Evolutionary conservation across 53 echinoderm and acorn worm genomes (phyloP).

Genomic region (Mesocentrotus franciscanus): DNA sequence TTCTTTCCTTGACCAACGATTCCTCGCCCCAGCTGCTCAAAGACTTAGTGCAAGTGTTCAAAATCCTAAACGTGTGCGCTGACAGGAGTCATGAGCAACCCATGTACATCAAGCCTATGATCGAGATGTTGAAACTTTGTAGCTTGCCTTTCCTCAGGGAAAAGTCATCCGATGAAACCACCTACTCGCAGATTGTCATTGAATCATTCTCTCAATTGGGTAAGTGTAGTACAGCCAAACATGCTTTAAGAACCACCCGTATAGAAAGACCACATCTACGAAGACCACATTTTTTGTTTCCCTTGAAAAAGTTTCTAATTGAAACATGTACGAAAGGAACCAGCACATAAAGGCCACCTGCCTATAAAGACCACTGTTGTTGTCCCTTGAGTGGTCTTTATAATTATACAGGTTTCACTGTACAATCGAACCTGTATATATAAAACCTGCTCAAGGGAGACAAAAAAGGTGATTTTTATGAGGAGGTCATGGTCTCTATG

Average conservation of each 20-base stretch:
- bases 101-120: conserved; percentile 89
- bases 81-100: conserved; percentile 84
- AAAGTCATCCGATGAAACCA: conserved; percentile 92
- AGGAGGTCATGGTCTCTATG: too few relatives aligned
- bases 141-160: conserved; percentile 96
- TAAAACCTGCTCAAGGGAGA: neutral
- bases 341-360: too few relatives aligned
- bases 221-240: conserved; percentile 15
- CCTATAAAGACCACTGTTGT: too few relatives aligned
- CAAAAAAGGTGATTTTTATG: too few relatives aligned
- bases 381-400: too few relatives aligned
- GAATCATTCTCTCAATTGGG: conserved; percentile 98
- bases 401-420: too few relatives aligned
- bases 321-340: too few relatives aligned
- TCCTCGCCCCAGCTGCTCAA: conserved; percentile 80
- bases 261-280: too few relatives aligned
- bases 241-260: too few relatives aligned
- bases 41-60: conserved; percentile 96
- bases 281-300: too few relatives aligned
- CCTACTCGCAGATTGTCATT: conserved; percentile 92
- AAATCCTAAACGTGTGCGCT: conserved; percentile 95
- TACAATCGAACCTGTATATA: too few relatives aligned
- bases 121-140: conserved; percentile 85
- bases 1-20: conserved; percentile 68
- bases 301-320: too few relatives aligned